Base-by-base conservation (phyloP, 2,797 vertebrate genomes). In the Discoglossus pictus region DNA sequence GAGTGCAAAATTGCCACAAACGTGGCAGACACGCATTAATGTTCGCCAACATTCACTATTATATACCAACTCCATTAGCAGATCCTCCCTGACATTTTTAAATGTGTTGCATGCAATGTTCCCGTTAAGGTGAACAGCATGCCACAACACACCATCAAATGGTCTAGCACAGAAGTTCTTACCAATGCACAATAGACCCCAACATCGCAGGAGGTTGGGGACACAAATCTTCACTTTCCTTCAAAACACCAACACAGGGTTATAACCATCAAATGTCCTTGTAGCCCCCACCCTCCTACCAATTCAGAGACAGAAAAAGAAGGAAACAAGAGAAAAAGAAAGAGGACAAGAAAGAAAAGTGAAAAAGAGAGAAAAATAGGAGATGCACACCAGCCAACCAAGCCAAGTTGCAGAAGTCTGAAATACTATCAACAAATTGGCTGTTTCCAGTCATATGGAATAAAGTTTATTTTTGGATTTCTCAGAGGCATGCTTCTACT, bases 211-310 rank as follows among this genome's bases (percentile, higher is more conserved):
- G 20, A 62, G 66, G 66, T 31, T 51, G 43, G 44, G 44, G 53
- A 27, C 64, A 51, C 43, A 11, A 50, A 38, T 58, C 35, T 59
- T 48, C 63, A 15, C 2, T 39, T 42, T 54, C 63, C 63, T 56
- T 24, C 63, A 59, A n/a, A 44, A 59, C 55, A 59, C 55, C 43
- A 55, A 55, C 40, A 55, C 34, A 54, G 62, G 40, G 17, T 65
- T 36, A 36, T 58, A 48, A 48, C 20, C 31, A 48, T 53, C 53
- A 66, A 50, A 15, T 66, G 58, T 61, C 50, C 66, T 61, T 61
- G 58, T 39, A 25, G 27, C 31, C 58, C 66, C 66, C 55, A 21
- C 39, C 66, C 58, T 39, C 31, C 58, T 54, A 47, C 20, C 58
- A 43, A 53, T 20, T 54, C 17, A 16, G 18, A 34, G 25, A 55